Base-by-base conservation (phyloP, 2,888 invertebrate genomes). In the Dexiosoma caninum region DNA sequence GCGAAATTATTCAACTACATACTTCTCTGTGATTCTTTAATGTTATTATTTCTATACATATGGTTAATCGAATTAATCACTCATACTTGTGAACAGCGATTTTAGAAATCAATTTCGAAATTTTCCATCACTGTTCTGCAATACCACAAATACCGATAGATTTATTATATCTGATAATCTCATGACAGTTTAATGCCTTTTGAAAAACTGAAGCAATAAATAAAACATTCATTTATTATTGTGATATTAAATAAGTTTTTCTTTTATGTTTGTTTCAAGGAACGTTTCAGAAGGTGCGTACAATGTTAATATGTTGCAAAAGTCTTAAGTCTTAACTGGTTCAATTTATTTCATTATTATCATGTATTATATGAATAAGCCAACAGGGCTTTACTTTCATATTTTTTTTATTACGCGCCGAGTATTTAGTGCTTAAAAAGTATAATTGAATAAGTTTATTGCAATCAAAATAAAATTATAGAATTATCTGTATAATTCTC, bases 181-280 rank as follows among this genome's bases (percentile, higher is more conserved):
- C n/a, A n/a, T n/a, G n/a, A n/a, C n/a, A n/a, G n/a, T n/a, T n/a
- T n/a, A n/a, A n/a, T n/a, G n/a, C n/a, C n/a, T n/a, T n/a, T n/a
- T n/a, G n/a, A n/a, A n/a, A n/a, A n/a, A n/a, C n/a, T n/a, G n/a
- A n/a, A n/a, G n/a, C n/a, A n/a, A n/a, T n/a, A n/a, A n/a, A n/a
- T n/a, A n/a, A n/a, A n/a, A n/a, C n/a, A 37, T 14, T 14, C 2
- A 55, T 78, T 67, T 69, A 60, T 55, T 67, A 55, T 72, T 53
- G 49, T 55, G 59, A 62, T 62, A 62, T 49, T 9, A 9, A 27
- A 62, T 46, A 69, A 55, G 51, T 71, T 72, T 78, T 19, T 55
- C 40, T 78, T 60, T 72, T 60, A 72, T 72, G 66, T 51, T 53
- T 51, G 59, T 53, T 62, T 66, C 51, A 72, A 44, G 46, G 7